Evolutionary conservation across 2,797 vertebrate genomes (phyloP), one percentile per base, ranked within the genome.

Genomic region (Peromyscus nudipes): DNA sequence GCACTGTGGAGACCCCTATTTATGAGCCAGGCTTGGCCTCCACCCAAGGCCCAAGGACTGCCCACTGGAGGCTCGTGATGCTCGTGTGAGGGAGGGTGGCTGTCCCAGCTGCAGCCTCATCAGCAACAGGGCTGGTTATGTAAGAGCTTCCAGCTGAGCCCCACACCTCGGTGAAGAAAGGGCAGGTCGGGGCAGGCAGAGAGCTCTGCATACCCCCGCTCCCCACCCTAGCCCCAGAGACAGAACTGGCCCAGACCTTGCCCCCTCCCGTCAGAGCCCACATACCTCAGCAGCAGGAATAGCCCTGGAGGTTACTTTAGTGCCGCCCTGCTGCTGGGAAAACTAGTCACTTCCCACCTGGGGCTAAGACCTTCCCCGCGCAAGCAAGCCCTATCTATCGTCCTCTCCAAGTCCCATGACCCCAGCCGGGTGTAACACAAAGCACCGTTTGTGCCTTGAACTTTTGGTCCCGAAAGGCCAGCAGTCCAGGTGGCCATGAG

Each of bases 1-100:
- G 75, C 34, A 2, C 64, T 2, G 8, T 2, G 10, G 37, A 96
- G 97, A 97, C 96, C 96, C 97, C 98, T 98, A 98, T 98, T 98
- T 99, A 99, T 98, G 97, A 92, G 69, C 97, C 87, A 57, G 96
- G 92, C 85, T 4, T 60, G 43, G 96, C 9, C 0, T 91, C 9
- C 65, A 52, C 95, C 97, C 97, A 91, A 0, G 29, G 76, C 95
- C 77, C 49, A 92, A 91, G 93, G 95, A 88, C 92, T 37, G 92
- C 80, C 92, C 94, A 79, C 95, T 85, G 85, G 75, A 92, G 57
- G 86, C 97, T 96, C 96, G 92, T 97, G 98, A 97, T 57, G 81
- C 62, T 17, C n/a, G 60, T 6, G 57, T 80, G 79, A 77, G 81
- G 57, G 49, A 31, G 37, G 40, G 29, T 7, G 60, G 34, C 52